Percentiles rank a stretch among this genome's conserved stretches.
These are phyloP conservation scores for Hirtodrosophila confusa DNA, from an alignment of 2,888 invertebrate genomes.

Conservation along the genomic window DNA sequence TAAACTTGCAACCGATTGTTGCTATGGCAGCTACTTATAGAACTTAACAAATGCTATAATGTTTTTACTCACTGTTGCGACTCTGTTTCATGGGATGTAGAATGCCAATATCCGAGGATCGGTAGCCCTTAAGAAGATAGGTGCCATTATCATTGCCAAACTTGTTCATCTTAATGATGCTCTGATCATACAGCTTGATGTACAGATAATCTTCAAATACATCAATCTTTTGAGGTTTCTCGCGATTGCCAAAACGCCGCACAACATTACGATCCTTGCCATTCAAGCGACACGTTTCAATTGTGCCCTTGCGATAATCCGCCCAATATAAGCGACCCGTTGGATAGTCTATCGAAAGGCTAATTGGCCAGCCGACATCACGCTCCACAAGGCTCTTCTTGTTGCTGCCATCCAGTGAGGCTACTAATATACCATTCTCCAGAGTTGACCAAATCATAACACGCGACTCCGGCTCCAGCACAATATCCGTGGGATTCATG, in stretches of 20 bases:
- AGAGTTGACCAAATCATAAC: constrained; percentile 91
- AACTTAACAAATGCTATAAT: no score
- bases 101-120: constrained; percentile 88
- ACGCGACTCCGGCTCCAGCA: constrained; percentile 87
- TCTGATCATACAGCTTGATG: constrained; percentile 88
- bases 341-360: constrained; percentile 90
- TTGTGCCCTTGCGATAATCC: constrained; percentile 90
- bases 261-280: constrained; percentile 88
- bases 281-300: constrained; percentile 89
- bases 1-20: no score
- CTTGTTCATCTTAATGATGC: constrained; percentile 88
- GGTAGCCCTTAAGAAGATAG: constrained; percentile 86
- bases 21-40: no score
- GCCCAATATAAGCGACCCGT: constrained; percentile 92
- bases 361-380: constrained; percentile 89
- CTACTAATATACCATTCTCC: constrained; percentile 88
- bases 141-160: constrained; percentile 87
- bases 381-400: constrained; percentile 86
- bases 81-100: constrained; percentile 88
- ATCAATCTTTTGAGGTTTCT: constrained; percentile 89
- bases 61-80: constrained; percentile 82
- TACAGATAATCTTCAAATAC: constrained; percentile 90
- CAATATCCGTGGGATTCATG: constrained; percentile 89
- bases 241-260: constrained; percentile 85
- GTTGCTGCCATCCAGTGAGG: constrained; percentile 88